Percentiles rank a stretch among this genome's conserved stretches.
Evolutionary conservation across 2,113 vertebrate genomes (phyloP).

Genomic region (Rhizomys pruinosus): DNA sequence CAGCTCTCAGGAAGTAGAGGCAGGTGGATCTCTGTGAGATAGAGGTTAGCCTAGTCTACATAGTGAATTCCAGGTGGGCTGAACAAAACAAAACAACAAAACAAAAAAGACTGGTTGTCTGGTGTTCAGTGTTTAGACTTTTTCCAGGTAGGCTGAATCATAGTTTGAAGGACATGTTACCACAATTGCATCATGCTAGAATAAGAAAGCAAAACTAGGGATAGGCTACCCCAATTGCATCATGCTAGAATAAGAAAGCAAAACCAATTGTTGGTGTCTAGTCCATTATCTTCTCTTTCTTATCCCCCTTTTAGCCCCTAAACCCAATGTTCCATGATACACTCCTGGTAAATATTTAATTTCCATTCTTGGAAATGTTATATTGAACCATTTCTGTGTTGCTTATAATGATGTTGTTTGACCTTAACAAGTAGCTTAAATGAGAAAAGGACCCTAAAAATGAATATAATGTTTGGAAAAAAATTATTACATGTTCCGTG

Average conservation of each 20-base stretch:
- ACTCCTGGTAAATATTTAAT: conserved; percentile 79
- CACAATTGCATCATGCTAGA: neutral
- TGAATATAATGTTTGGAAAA: neutral
- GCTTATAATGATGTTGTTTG: neutral
- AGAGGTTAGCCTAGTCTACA: too few relatives aligned
- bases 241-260: conserved; percentile 44
- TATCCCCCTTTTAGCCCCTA: neutral
- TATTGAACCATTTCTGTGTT: neutral
- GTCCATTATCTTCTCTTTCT: conserved; percentile 1
- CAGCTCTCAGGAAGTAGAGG: too few relatives aligned
- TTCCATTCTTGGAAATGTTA: conserved; percentile 60
- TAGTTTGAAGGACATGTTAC: too few relatives aligned
- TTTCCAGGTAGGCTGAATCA: neutral
- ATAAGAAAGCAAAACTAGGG: conserved; percentile 47
- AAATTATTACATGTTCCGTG: neutral
- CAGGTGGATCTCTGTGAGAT: too few relatives aligned
- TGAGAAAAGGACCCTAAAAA: neutral
- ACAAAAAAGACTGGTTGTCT: neutral
- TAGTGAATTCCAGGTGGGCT: too few relatives aligned
- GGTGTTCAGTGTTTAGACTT: neutral
- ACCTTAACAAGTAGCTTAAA: neutral
- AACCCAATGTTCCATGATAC: neutral
- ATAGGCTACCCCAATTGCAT: neutral
- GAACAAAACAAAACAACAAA: too few relatives aligned
- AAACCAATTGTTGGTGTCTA: conserved; percentile 38